A percentile compares a stretch with the other conserved stretches of the same genome.
These are phyloP conservation scores for Drosophila pseudotalamancana DNA, from an alignment of 2,888 invertebrate genomes.

Conservation along the genomic window DNA sequence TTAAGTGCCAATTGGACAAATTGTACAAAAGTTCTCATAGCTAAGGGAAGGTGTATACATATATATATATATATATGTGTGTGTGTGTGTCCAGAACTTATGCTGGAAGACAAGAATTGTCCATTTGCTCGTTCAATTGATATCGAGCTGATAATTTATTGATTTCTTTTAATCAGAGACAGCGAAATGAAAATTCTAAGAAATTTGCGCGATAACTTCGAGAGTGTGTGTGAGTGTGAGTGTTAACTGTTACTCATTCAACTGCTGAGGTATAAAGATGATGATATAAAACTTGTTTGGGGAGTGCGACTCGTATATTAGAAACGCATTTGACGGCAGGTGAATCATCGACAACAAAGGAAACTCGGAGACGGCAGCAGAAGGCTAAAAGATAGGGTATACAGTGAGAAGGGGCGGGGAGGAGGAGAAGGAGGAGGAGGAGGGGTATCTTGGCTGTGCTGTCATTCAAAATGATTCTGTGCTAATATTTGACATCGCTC, in stretches of 20 bases:
- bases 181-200: constrained; percentile 53
- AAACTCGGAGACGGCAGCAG: too few species aligned
- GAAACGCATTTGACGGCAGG: constrained; percentile 43
- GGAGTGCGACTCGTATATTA: constrained; percentile 23
- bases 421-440: background rate
- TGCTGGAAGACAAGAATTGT: constrained; percentile 33
- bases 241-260: constrained; percentile 32
- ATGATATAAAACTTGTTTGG: constrained; percentile 68
- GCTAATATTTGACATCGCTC: constrained; percentile 48
- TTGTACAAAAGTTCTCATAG: constrained; percentile 16
- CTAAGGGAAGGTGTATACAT: background rate
- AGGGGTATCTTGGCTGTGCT: constrained; percentile 4
- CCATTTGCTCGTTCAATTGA: constrained; percentile 54
- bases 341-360: constrained; percentile 45
- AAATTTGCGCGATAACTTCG: constrained; percentile 50
- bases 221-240: constrained; percentile 1
- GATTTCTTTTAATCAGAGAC: constrained; percentile 65
- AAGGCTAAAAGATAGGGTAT: background rate
- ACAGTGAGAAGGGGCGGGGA: background rate
- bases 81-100: background rate
- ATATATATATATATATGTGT: background rate
- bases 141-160: constrained; percentile 71
- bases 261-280: constrained; percentile 32
- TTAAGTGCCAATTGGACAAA: constrained; percentile 57
- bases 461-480: constrained; percentile 54